Evolutionary conservation across 2,888 invertebrate genomes (phyloP).

Genomic region (Perithous albicinctus): DNA sequence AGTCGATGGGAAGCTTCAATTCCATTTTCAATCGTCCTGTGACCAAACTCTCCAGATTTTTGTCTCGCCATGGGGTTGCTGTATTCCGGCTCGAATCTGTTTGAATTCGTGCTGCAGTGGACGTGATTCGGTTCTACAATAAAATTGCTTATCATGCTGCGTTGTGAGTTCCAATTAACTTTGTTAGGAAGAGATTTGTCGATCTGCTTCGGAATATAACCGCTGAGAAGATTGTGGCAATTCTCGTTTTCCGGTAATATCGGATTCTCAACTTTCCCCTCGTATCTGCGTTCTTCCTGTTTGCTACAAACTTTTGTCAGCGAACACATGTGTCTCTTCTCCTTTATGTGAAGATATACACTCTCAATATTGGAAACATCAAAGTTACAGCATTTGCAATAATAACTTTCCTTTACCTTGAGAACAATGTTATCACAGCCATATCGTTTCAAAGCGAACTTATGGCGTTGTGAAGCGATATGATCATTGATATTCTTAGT

Average conservation of each 20-base stretch:
- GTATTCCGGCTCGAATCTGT: not conserved
- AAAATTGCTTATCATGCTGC: slow-evolving; percentile 1
- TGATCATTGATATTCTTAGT: slow-evolving; percentile 39
- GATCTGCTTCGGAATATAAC: not conserved
- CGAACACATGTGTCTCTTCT: slow-evolving; percentile 34
- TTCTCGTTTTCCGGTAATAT: no score
- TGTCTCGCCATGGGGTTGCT: no score
- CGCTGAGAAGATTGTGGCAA: not conserved
- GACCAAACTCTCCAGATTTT: not conserved
- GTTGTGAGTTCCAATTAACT: no score
- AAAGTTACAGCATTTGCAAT: slow-evolving; percentile 27
- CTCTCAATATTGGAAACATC: slow-evolving; percentile 2
- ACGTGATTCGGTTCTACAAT: not conserved
- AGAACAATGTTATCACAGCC: slow-evolving; percentile 31
- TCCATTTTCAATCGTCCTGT: not conserved
- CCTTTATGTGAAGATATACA: slow-evolving; percentile 40
- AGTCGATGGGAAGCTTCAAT: not conserved
- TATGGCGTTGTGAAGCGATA: slow-evolving; percentile 1
- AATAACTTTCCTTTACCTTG: not conserved
- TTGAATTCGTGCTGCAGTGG: not conserved
- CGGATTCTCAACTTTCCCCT: not conserved
- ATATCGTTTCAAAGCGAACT: slow-evolving; percentile 6
- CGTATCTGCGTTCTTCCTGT: not conserved
- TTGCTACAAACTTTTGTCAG: slow-evolving; percentile 23
- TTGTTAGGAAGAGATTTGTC: not conserved